Evolutionary conservation across 2,113 vertebrate genomes (phyloP).

Genomic region (Corythornis vintsioides): DNA sequence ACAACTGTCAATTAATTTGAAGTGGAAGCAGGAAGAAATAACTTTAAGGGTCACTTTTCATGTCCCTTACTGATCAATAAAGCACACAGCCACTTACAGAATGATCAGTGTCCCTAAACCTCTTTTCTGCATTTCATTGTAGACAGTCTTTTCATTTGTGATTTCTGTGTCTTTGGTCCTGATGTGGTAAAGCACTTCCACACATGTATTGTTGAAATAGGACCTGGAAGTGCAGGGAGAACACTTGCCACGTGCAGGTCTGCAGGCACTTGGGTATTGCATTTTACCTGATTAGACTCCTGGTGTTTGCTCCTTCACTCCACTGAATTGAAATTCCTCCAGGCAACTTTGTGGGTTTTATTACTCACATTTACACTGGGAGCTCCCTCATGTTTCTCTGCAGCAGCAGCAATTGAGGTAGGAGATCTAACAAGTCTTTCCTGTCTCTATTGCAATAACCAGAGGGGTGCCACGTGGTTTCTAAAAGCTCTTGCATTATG

Average conservation of each 20-base stretch:
- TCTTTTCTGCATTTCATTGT: background rate
- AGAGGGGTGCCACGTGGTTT: background rate
- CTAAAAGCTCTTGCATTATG: background rate
- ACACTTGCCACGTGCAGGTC: background rate
- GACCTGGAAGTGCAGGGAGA: background rate
- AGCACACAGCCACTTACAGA: background rate
- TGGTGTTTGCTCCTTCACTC: background rate
- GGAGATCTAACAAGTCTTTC: background rate
- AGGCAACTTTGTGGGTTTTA: background rate
- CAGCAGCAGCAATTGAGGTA: background rate
- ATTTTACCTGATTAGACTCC: background rate
- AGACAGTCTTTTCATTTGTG: background rate
- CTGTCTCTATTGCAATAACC: background rate
- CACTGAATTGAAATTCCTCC: background rate
- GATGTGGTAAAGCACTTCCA: background rate
- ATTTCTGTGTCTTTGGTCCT: background rate
- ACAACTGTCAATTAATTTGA: background rate
- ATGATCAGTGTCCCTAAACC: background rate
- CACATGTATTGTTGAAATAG: background rate
- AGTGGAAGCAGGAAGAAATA: background rate
- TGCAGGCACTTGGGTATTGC: background rate
- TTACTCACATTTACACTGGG: slow-evolving; percentile 15
- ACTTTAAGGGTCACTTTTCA: background rate
- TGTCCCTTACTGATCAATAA: background rate
- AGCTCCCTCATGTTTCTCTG: background rate